Conservation (phyloP, 2,888 invertebrate species). For the Odontocerum albicorne region DNA sequence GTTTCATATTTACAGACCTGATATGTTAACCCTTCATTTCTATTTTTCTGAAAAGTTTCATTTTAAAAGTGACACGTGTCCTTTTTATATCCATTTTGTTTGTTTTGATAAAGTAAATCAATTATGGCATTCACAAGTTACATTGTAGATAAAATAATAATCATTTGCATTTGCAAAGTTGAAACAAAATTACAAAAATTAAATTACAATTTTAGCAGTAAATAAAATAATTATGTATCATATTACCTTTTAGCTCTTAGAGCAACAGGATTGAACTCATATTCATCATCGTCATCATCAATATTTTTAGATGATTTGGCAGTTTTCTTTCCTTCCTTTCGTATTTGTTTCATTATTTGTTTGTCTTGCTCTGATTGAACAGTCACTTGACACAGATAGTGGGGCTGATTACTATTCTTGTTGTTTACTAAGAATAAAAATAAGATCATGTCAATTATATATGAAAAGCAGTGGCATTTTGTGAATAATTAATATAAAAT, state of each 20-base stretch:
- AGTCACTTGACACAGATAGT: conserved; percentile 78
- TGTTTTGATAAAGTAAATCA: too few species aligned
- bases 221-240: too few species aligned
- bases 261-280: conserved; percentile 56
- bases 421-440: not conserved
- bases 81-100: too few species aligned
- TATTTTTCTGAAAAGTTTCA: too few species aligned
- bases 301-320: conserved; percentile 49
- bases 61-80: too few species aligned
- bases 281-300: conserved; percentile 51
- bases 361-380: conserved; percentile 85
- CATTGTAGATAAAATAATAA: too few species aligned
- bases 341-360: conserved; percentile 69
- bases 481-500: not conserved
- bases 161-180: too few species aligned
- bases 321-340: conserved; percentile 83
- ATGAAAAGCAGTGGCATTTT: not conserved
- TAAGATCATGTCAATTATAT: not conserved
- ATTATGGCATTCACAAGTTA: too few species aligned
- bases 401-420: conserved; percentile 47
- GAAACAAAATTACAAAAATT: too few species aligned
- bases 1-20: too few species aligned
- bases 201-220: too few species aligned
- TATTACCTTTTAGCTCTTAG: conserved; percentile 58
- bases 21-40: too few species aligned